Conservation (phyloP, 2,113 vertebrate genomes). For the Lichenostomus cassidix region DNA sequence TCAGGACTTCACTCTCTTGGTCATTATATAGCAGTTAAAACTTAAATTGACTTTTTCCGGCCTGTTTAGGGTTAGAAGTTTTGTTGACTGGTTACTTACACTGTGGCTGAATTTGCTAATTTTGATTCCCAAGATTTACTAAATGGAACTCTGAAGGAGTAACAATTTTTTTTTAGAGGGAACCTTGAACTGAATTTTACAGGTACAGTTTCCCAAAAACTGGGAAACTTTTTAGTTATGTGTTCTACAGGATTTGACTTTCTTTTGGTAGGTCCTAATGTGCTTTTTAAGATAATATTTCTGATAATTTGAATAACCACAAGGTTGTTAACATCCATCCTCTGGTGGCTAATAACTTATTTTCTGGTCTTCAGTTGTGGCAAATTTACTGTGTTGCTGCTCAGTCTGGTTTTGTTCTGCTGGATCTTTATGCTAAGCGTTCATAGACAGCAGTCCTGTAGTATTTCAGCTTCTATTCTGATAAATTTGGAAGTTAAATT, state of each 20-base stretch:
- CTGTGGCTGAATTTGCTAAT: background rate
- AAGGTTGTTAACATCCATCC: background rate
- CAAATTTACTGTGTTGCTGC: background rate
- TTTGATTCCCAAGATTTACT: background rate
- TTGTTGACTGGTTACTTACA: background rate
- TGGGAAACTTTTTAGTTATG: background rate
- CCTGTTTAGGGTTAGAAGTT: background rate
- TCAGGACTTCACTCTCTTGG: background rate
- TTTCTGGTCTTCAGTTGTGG: background rate
- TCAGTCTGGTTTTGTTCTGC: background rate
- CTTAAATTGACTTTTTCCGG: background rate
- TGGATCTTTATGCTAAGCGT: background rate
- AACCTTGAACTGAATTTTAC: background rate
- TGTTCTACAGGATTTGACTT: background rate
- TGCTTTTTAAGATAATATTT: background rate
- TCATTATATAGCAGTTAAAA: background rate
- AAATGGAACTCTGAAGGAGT: background rate
- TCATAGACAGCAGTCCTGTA: background rate
- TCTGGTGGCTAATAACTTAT: background rate
- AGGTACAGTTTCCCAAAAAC: background rate
- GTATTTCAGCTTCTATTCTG: background rate
- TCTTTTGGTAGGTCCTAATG: background rate
- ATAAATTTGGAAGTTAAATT: background rate
- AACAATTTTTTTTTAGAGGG: background rate
- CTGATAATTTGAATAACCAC: background rate